These are phyloP conservation scores for Diploscapter pachys DNA, from an alignment of 1,140 invertebrate genomes.

Conservation along the genomic window DNA sequence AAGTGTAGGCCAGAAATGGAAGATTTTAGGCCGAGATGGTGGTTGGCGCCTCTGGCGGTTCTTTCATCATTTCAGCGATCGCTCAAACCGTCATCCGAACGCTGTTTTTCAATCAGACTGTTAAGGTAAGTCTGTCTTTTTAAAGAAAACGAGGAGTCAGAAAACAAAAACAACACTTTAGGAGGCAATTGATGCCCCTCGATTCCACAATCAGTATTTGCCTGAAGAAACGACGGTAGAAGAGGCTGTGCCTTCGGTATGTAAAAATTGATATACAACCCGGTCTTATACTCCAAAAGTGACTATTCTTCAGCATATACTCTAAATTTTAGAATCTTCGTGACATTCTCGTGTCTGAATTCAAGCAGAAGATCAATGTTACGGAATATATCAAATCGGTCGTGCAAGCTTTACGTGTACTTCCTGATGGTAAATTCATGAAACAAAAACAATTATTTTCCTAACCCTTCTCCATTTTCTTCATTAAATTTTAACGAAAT, in stretches of 20 bases:
- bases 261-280: not conserved
- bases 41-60: not conserved
- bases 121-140: constrained; percentile 66
- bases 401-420: constrained; percentile 51
- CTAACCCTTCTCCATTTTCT: too few relatives aligned
- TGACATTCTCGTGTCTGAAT: constrained; percentile 32
- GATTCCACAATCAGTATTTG: constrained; percentile 86
- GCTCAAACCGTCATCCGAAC: constrained; percentile 74
- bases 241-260: constrained; percentile 70
- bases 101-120: constrained; percentile 77
- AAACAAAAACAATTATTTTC: too few relatives aligned
- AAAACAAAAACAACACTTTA: not conserved
- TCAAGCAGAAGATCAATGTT: constrained; percentile 48
- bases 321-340: constrained; percentile 38
- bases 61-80: constrained; percentile 54
- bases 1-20: too few relatives aligned
- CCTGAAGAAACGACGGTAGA: constrained; percentile 80
- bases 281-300: too few relatives aligned
- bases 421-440: constrained; percentile 40
- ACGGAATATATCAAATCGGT: constrained; percentile 48
- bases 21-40: not conserved
- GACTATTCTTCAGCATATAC: constrained; percentile 17
- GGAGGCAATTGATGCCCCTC: constrained; percentile 77
- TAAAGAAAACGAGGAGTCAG: not conserved
- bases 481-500: too few relatives aligned